A percentile compares a stretch with the other conserved stretches of the same genome.
These are phyloP conservation scores for Theristicus caerulescens DNA, from an alignment of 2,113 vertebrate species.

Conservation along the genomic window DNA sequence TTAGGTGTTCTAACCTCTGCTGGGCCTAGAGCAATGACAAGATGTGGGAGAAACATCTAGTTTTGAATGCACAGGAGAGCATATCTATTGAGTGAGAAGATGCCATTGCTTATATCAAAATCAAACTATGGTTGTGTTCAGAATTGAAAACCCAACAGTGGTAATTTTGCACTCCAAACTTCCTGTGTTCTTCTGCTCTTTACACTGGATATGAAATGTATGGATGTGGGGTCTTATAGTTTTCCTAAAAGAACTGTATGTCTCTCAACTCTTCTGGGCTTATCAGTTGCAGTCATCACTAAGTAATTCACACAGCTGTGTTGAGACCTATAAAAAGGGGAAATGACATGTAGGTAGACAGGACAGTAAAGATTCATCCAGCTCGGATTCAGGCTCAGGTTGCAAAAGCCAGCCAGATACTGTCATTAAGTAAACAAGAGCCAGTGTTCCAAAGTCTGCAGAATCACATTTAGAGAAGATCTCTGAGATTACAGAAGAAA, in stretches of 20 bases:
- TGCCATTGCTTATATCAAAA: not conserved
- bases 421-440: not conserved
- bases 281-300: not conserved
- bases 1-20: not conserved
- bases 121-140: not conserved
- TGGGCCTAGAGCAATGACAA: not conserved
- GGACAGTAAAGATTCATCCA: not conserved
- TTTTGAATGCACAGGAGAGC: not conserved
- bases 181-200: not conserved
- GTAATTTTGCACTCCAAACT: not conserved
- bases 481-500: not conserved
- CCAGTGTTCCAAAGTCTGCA: not conserved
- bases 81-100: not conserved
- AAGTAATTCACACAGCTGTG: not conserved
- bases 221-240: not conserved
- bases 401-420: not conserved
- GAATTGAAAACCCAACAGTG: not conserved
- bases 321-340: not conserved
- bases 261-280: not conserved
- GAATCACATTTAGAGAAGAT: not conserved
- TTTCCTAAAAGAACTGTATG: not conserved
- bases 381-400: not conserved
- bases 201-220: not conserved
- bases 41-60: not conserved
- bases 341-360: not conserved